A percentile compares a stretch with the other conserved stretches of the same genome.
These are phyloP conservation scores for Misgurnus mizolepis DNA, from an alignment of 2,113 vertebrate genomes.

Conservation along the genomic window DNA sequence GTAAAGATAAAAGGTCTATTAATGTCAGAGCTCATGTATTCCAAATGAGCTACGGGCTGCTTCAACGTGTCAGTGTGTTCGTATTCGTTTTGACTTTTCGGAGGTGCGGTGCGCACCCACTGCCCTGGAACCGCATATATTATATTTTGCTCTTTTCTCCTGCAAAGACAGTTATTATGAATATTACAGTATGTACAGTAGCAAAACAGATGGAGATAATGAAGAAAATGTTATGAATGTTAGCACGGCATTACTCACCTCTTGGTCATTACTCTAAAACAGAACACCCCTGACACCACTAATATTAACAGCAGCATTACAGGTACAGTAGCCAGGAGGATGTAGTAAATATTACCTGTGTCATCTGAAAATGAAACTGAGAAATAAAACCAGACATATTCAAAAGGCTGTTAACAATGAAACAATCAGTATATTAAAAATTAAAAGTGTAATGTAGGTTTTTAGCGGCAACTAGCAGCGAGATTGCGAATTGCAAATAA, in stretches of 20 bases:
- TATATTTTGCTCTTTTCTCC: slow-evolving; percentile 73
- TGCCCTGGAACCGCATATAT: slow-evolving; percentile 60
- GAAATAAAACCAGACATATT: slow-evolving; percentile 20
- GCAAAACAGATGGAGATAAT: slow-evolving; percentile 4
- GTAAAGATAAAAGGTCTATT: slow-evolving; percentile 47
- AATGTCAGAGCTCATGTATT: slow-evolving; percentile 56
- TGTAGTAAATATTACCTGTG: slow-evolving; percentile 74
- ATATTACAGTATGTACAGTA: neutral
- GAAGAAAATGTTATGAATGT: neutral
- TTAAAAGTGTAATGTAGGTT: too few species aligned
- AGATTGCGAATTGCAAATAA: too few species aligned
- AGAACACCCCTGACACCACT: slow-evolving; percentile 72
- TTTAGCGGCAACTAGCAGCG: too few species aligned
- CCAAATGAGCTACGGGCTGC: slow-evolving; percentile 30
- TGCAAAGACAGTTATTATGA: slow-evolving; percentile 54
- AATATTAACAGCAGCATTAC: slow-evolving; percentile 80
- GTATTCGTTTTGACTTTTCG: neutral
- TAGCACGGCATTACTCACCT: slow-evolving; percentile 67
- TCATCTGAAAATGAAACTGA: slow-evolving; percentile 73
- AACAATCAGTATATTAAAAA: too few species aligned
- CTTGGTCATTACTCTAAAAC: slow-evolving; percentile 75
- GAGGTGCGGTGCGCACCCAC: slow-evolving; percentile 68
- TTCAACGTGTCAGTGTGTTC: neutral
- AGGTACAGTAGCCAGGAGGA: slow-evolving; percentile 81
- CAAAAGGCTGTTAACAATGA: neutral